These are phyloP conservation scores for Sus scrofa DNA, from an alignment of 2,113 vertebrate genomes.

Conservation along the genomic window DNA sequence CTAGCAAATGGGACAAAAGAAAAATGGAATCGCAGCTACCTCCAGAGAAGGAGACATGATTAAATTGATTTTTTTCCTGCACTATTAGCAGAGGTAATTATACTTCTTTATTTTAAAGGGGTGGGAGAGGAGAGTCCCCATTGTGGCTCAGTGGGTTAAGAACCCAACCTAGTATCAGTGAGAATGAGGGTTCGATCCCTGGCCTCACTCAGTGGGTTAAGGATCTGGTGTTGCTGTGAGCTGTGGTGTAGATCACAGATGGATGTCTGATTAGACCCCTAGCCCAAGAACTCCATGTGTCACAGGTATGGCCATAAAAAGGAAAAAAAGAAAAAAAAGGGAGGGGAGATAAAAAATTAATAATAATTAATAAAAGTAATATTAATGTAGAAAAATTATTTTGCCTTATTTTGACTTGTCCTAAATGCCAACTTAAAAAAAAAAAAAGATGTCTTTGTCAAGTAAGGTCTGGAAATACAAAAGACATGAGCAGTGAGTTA, in stretches of 20 bases:
- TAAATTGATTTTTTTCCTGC: not conserved
- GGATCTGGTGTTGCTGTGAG: no score
- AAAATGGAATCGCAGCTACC: not conserved
- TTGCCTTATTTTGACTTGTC: constrained; percentile 12
- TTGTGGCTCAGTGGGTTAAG: no score
- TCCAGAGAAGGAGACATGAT: not conserved
- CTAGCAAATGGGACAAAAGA: not conserved
- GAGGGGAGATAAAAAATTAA: not conserved
- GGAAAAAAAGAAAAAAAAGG: not conserved
- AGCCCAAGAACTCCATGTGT: no score
- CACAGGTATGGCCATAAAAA: no score
- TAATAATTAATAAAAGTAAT: not conserved
- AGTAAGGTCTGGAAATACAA: not conserved
- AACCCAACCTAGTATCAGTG: no score
- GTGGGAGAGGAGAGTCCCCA: no score
- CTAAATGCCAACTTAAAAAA: not conserved
- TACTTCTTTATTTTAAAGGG: not conserved
- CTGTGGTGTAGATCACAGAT: no score
- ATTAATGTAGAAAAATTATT: not conserved
- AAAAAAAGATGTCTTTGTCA: not conserved
- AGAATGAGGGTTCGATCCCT: no score
- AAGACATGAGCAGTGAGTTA: not conserved
- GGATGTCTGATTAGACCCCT: no score
- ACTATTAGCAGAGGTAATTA: constrained; percentile 6
- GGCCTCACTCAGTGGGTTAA: no score